Conservation (phyloP, 2,888 invertebrate genomes). For the Drosophila formosana region DNA sequence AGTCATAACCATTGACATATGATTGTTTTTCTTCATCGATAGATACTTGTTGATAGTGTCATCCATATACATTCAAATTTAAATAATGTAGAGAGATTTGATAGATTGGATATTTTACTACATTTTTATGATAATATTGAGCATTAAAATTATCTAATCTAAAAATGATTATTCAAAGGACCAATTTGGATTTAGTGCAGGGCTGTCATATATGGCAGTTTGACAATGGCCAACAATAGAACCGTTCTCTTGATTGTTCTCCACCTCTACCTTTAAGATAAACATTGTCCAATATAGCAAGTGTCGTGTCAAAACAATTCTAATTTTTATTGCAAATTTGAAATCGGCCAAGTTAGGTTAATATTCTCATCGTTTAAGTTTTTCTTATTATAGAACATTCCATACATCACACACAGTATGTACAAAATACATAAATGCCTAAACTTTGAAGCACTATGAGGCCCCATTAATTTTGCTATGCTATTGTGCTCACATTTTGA, state of each 20-base stretch:
- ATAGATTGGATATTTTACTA: too few relatives aligned
- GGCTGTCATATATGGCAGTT: too few relatives aligned
- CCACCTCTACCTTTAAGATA: background rate
- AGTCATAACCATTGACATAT: too few relatives aligned
- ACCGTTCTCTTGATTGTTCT: background rate
- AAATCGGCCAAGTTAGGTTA: conserved; percentile 7
- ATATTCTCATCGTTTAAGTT: conserved; percentile 8
- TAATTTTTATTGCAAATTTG: conserved; percentile 53
- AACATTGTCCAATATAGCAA: background rate
- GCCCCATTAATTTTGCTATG: conserved; percentile 34
- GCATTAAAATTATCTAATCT: too few relatives aligned
- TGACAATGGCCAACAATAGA: too few relatives aligned
- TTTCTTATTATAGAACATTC: conserved; percentile 10
- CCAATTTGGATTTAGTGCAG: too few relatives aligned
- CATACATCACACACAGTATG: conserved; percentile 3
- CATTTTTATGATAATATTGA: too few relatives aligned
- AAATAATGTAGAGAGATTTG: too few relatives aligned
- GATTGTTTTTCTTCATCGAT: too few relatives aligned
- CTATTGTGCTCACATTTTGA: conserved; percentile 27
- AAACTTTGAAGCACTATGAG: background rate
- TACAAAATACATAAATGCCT: conserved; percentile 2
- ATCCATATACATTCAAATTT: too few relatives aligned
- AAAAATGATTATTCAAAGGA: too few relatives aligned
- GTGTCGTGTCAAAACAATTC: conserved; percentile 25
- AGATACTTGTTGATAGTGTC: too few relatives aligned